These are phyloP conservation scores for Delia radicum DNA, from an alignment of 1,140 invertebrate genomes.

Conservation along the genomic window DNA sequence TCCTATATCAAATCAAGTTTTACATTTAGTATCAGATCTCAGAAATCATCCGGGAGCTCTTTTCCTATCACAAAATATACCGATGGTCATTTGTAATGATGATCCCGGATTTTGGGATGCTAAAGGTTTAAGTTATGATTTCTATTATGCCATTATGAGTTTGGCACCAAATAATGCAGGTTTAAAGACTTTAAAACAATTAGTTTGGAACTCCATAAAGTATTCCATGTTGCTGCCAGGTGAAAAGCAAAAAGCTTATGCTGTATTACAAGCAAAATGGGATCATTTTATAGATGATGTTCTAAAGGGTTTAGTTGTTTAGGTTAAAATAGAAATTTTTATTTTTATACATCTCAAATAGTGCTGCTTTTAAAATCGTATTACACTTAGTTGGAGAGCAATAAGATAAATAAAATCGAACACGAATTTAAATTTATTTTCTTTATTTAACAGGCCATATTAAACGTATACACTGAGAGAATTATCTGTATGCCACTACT, in stretches of 20 bases:
- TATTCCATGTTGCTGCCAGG: slow-evolving; percentile 37
- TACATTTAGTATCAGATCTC: slow-evolving; percentile 73
- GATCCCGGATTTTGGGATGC: slow-evolving; percentile 70
- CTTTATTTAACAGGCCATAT: too few relatives aligned
- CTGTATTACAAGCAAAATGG: slow-evolving; percentile 40
- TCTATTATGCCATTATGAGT: slow-evolving; percentile 73
- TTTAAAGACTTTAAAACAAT: slow-evolving; percentile 65
- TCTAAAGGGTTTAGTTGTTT: slow-evolving; percentile 35
- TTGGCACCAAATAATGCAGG: slow-evolving; percentile 65
- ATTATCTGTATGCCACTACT: too few relatives aligned
- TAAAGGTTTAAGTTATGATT: slow-evolving; percentile 68
- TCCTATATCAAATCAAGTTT: slow-evolving; percentile 76
- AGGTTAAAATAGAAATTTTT: background rate
- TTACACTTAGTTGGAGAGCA: background rate
- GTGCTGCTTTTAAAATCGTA: background rate
- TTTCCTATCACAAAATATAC: slow-evolving; percentile 65
- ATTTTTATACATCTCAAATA: background rate
- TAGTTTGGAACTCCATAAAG: slow-evolving; percentile 69
- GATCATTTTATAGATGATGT: slow-evolving; percentile 42
- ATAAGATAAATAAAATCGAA: too few relatives aligned
- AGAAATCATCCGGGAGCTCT: slow-evolving; percentile 76
- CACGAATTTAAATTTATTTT: too few relatives aligned
- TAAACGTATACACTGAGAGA: too few relatives aligned
- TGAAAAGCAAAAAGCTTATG: slow-evolving; percentile 36
- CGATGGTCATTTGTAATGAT: slow-evolving; percentile 67